Base-by-base conservation (phyloP, 2,888 invertebrate genomes). In the Cerceris ruficornis region DNA sequence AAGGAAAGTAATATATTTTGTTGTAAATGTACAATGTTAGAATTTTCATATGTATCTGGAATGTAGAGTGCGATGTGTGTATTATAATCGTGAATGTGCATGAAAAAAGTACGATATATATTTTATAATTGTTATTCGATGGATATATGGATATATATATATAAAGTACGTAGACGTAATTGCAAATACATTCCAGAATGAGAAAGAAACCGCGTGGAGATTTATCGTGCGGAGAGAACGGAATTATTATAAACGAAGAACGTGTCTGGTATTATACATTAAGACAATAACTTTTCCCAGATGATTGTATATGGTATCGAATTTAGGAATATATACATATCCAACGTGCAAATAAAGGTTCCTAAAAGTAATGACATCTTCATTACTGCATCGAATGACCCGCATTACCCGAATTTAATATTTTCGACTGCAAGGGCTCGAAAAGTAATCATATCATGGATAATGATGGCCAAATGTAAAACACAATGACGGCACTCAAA, bases 1-100 rank as follows among this genome's bases (percentile, higher is more conserved):
- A 57, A 64, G 42, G 15, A 76, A 78, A 79, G 62, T 86, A 84
- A 87, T 87, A 87, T 85, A 86, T 87, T 87, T 85, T 87, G 78
- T 87, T 79, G 74, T 82, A 77, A 74, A 75, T 80, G 75, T 76
- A 77, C 68, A 67, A 68, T 61, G 28, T 73, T 77, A 77, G 17
- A 49, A 49, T 46, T 68, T 77, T 73, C 67, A 75, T 75, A 73
- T 64, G 66, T 72, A 75, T 80, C 58, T 46, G 43, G 64, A 62
- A 68, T 57, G 54, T 81, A 68, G 55, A 67, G 39, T 28, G 62
- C 11, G 52, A 57, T 62, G 43, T 68, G 41, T 69, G 55, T 52
- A 74, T 65, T 76, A 67, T 77, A 81, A 75, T n/a, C 64, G 59
- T 71, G 62, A 46, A 46, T 76, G 59, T 74, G 42, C 67, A 61